Percentiles rank a stretch among this genome's conserved stretches.
phyloP scores from a whole-genome alignment of 2,113 vertebrate genomes.

The Aegypius monachus region DNA sequence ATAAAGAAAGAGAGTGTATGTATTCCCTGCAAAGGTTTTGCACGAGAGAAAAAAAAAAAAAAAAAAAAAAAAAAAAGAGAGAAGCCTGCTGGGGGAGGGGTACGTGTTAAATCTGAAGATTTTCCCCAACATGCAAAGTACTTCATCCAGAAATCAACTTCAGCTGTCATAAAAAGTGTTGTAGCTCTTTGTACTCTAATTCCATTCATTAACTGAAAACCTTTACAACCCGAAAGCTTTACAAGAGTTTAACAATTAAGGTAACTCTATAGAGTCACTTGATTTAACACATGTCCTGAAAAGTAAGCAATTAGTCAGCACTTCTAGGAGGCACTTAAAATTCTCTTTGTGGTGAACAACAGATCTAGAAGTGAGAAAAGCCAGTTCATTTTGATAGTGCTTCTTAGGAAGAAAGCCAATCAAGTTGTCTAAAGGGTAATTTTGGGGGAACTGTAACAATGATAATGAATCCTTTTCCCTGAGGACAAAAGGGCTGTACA shows the following conservation, averaged over 20 bases:
- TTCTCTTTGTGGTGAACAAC: background rate
- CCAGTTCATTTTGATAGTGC: background rate
- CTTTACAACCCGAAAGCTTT: slow-evolving; percentile 1
- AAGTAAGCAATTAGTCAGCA: slow-evolving; percentile 48
- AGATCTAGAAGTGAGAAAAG: background rate
- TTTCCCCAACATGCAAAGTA: background rate
- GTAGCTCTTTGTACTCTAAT: slow-evolving; percentile 17
- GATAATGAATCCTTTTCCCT: background rate
- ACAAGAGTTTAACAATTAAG: slow-evolving; percentile 33
- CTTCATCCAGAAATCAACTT: slow-evolving; percentile 31
- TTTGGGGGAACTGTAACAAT: background rate
- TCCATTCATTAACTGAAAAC: slow-evolving; percentile 18
- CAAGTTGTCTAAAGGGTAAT: background rate
- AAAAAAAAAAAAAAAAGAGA: background rate
- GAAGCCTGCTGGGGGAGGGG: background rate
- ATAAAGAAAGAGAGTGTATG: background rate
- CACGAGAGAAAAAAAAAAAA: background rate
- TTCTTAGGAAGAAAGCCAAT: background rate
- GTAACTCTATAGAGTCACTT: slow-evolving; percentile 31
- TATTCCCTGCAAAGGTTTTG: background rate
- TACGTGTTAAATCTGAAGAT: background rate
- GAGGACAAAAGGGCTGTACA: background rate
- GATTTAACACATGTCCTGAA: slow-evolving; percentile 35
- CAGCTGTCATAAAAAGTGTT: background rate
- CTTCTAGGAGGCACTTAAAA: background rate